A percentile compares a stretch with the other conserved stretches of the same genome.
phyloP scores from a whole-genome alignment of 2,797 vertebrate genomes.

The Tokudaia muenninki region DNA sequence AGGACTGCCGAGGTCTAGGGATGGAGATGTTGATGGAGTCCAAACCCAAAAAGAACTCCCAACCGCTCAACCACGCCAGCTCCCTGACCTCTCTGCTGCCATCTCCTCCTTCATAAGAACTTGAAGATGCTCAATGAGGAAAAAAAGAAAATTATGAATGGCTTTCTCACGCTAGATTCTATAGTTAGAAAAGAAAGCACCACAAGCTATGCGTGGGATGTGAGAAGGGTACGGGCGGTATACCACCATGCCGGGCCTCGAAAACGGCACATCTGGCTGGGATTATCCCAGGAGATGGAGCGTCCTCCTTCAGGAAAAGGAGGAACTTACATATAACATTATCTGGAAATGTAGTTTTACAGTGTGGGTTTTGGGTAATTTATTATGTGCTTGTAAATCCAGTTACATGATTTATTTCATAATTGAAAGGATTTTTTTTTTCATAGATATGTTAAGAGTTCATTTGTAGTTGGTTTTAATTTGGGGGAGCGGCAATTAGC shows the following conservation, averaged over 20 bases:
- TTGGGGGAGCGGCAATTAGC: slow-evolving; percentile 5
- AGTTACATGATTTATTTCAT: slow-evolving; percentile 23
- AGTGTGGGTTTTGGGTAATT: neutral
- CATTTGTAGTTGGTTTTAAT: slow-evolving; percentile 64
- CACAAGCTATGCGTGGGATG: neutral
- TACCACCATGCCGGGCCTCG: neutral
- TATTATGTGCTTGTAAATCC: slow-evolving; percentile 43
- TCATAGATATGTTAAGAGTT: slow-evolving; percentile 33
- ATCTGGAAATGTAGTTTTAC: slow-evolving; percentile 45
- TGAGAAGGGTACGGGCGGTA: neutral
- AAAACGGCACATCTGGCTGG: neutral
- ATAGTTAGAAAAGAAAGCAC: slow-evolving; percentile 26
- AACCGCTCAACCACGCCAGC: too few species aligned
- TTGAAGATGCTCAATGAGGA: neutral
- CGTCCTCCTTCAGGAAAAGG: slow-evolving; percentile 21
- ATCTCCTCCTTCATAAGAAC: neutral
- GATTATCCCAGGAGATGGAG: neutral
- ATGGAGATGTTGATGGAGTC: neutral
- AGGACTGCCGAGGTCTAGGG: neutral
- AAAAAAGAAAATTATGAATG: neutral
- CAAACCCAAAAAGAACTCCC: neutral
- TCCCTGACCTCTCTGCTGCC: neutral
- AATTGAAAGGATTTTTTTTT: slow-evolving; percentile 32
- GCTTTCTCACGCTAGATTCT: neutral
- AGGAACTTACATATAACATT: neutral